Conservation (phyloP, 53 echinoderm and acorn worm species). For the Antedon mediterranea region DNA sequence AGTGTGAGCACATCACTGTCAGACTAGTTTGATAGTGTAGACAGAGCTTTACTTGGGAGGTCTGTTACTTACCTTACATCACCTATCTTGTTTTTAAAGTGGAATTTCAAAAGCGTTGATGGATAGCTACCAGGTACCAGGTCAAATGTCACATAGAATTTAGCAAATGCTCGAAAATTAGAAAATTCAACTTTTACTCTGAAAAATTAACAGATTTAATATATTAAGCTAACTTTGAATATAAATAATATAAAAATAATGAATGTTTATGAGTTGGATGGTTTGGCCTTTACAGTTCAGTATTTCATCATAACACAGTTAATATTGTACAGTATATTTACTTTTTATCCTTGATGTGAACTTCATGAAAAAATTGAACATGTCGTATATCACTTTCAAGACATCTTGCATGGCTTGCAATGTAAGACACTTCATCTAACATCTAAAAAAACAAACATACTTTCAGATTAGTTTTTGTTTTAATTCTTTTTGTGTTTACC, state of each 20-base stretch:
- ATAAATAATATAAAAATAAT: too few species aligned
- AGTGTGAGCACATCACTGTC: too few species aligned
- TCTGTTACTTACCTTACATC: conserved; percentile 42
- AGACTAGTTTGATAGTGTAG: too few species aligned
- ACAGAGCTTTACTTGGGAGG: too few species aligned
- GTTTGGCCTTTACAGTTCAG: too few species aligned
- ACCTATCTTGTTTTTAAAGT: conserved; percentile 44
- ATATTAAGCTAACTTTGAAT: too few species aligned
- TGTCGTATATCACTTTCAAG: conserved; percentile 30
- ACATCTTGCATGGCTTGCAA: conserved; percentile 11
- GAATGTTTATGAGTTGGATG: too few species aligned
- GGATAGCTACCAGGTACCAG: conserved; percentile 39
- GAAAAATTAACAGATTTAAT: background rate
- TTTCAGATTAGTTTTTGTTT: too few species aligned
- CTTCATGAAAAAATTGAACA: conserved; percentile 43
- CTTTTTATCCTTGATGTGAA: conserved; percentile 23
- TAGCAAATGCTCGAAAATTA: conserved; percentile 33
- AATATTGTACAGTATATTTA: conserved; percentile 6
- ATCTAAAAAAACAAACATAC: conserved; percentile 4
- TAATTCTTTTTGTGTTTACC: too few species aligned
- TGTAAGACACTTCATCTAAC: conserved; percentile 22
- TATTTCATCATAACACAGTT: too few species aligned
- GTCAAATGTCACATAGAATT: conserved; percentile 47
- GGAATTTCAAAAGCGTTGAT: conserved; percentile 7
- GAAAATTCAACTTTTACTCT: conserved; percentile 56